These are phyloP conservation scores for Anthonomus grandis DNA, from an alignment of 1,140 invertebrate species.

Conservation along the genomic window DNA sequence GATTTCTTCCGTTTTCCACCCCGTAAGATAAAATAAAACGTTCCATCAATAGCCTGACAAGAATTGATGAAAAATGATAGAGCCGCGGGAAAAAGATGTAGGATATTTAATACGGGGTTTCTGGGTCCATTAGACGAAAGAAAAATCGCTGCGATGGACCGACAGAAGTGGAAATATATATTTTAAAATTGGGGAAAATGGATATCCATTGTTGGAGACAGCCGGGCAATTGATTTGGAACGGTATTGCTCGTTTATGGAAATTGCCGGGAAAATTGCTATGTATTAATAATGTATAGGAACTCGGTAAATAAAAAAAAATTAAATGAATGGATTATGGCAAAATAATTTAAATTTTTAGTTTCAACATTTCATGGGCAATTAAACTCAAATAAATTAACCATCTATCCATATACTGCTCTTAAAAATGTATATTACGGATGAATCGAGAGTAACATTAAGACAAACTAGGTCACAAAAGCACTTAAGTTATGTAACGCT, in stretches of 20 bases:
- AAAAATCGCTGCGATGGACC: conserved; percentile 3
- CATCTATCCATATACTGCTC: too few relatives aligned
- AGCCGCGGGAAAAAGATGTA: conserved; percentile 16
- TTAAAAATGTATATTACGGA: too few relatives aligned
- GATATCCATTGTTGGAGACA: background rate
- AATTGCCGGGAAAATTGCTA: background rate
- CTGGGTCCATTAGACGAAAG: conserved; percentile 12
- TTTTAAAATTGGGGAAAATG: conserved; percentile 4
- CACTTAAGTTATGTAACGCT: too few relatives aligned
- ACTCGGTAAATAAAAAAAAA: too few relatives aligned
- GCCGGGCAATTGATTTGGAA: background rate
- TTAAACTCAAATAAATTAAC: too few relatives aligned
- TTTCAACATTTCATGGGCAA: too few relatives aligned
- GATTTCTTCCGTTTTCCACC: conserved; percentile 5
- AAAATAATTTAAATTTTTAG: too few relatives aligned
- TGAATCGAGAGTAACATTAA: too few relatives aligned
- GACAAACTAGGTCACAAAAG: too few relatives aligned
- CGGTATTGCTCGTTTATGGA: too few relatives aligned
- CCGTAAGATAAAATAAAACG: conserved; percentile 23
- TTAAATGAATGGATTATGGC: too few relatives aligned
- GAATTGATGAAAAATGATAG: conserved; percentile 26
- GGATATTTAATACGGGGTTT: conserved; percentile 22
- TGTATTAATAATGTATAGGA: too few relatives aligned
- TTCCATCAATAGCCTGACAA: conserved; percentile 24
- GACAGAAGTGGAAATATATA: conserved; percentile 5